Evolutionary conservation across 2,888 invertebrate genomes (phyloP).

Genomic region (Saturnia pavonia): DNA sequence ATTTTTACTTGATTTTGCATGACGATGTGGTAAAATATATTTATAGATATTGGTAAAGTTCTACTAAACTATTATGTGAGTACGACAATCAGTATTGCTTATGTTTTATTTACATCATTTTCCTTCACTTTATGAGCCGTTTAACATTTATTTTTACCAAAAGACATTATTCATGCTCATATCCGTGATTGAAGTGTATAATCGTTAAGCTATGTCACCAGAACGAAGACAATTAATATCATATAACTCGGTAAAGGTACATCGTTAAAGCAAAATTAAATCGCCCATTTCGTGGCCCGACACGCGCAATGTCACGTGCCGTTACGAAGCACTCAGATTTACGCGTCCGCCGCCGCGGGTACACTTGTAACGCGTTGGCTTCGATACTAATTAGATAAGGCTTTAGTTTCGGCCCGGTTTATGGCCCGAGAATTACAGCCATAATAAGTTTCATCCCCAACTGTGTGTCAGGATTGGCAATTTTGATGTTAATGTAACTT

Average conservation of each 20-base stretch:
- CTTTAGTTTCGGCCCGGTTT: conserved; percentile 44
- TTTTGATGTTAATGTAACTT: conserved; percentile 56
- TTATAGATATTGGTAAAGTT: too few relatives aligned
- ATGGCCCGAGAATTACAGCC: conserved; percentile 48
- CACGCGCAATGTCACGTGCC: conserved; percentile 40
- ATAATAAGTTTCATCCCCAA: conserved; percentile 45
- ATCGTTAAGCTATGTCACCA: not conserved
- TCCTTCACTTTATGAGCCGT: not conserved
- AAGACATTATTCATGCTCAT: not conserved
- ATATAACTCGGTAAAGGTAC: not conserved
- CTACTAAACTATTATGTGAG: too few relatives aligned
- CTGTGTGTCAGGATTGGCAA: conserved; percentile 44
- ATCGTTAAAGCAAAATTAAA: not conserved
- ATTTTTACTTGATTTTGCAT: too few relatives aligned
- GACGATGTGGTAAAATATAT: too few relatives aligned
- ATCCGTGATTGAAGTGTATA: not conserved
- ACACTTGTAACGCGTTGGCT: conserved; percentile 19
- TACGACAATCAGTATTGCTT: too few relatives aligned
- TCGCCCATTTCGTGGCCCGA: conserved; percentile 26
- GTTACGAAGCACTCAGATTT: conserved; percentile 40
- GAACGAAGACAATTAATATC: not conserved
- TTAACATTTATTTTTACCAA: not conserved
- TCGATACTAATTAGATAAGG: conserved; percentile 57
- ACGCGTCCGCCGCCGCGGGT: conserved; percentile 22
- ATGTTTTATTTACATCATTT: not conserved